phyloP scores from a whole-genome alignment of 2,797 vertebrate genomes.

The Meriones psammophilus region DNA sequence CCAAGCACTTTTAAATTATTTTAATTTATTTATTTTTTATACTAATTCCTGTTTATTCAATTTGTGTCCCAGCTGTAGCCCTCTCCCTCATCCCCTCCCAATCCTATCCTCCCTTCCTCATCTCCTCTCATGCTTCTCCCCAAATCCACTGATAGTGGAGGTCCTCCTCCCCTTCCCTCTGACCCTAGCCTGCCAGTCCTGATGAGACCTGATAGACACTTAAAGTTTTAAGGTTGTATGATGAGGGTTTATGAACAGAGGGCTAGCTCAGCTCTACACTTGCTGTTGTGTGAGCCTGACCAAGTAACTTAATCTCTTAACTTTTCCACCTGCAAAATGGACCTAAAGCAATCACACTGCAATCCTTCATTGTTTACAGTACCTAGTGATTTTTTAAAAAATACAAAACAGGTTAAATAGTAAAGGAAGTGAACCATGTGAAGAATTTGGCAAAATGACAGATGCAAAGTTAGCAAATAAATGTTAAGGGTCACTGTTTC shows the following conservation, averaged over 20 bases:
- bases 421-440: not conserved
- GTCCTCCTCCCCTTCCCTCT: too few species aligned
- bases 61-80: too few species aligned
- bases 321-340: slow-evolving; percentile 18
- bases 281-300: not conserved
- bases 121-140: too few species aligned
- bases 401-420: not conserved
- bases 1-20: not conserved
- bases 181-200: too few species aligned
- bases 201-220: too few species aligned
- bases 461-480: not conserved
- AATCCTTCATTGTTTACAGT: not conserved
- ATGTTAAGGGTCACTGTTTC: not conserved
- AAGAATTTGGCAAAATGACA: slow-evolving; percentile 11
- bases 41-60: too few species aligned
- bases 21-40: too few species aligned
- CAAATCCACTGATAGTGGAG: too few species aligned
- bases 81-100: too few species aligned
- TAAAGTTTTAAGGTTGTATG: not conserved
- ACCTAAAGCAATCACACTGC: not conserved
- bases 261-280: not conserved
- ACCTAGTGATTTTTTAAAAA: not conserved
- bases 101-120: too few species aligned
- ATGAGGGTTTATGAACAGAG: not conserved
- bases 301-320: not conserved